Conservation (phyloP, 2,797 vertebrate species). For the Acanthurus tractus region DNA sequence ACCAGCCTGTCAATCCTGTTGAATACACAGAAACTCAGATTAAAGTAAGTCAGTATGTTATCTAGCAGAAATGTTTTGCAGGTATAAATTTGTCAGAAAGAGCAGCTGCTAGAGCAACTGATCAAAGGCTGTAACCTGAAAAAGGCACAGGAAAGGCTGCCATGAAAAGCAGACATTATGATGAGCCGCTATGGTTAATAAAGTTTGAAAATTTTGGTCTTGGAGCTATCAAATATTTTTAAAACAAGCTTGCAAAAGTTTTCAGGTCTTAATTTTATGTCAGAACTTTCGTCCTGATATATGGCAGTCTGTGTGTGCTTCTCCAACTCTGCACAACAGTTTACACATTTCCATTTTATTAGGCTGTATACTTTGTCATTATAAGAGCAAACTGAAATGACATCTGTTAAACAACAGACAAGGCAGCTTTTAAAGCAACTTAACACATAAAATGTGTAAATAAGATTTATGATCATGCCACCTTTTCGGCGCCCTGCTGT, state of each 20-base stretch:
- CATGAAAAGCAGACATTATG: neutral
- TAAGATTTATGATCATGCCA: conserved; percentile 31
- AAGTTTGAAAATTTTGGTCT: neutral
- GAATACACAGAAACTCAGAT: neutral
- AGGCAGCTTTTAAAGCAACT: conserved; percentile 35
- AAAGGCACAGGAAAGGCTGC: neutral
- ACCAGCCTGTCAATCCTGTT: neutral
- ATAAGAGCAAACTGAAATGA: conserved; percentile 21
- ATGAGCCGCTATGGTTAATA: neutral
- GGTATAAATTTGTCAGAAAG: neutral
- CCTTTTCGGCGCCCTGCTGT: conserved; percentile 28
- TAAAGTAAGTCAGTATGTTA: neutral
- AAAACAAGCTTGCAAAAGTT: neutral
- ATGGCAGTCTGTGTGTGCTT: neutral
- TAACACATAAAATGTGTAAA: conserved; percentile 47
- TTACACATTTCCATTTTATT: conserved; percentile 38
- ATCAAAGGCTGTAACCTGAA: neutral
- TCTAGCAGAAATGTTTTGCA: neutral
- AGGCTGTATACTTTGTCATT: neutral
- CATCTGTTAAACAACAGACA: conserved; percentile 37
- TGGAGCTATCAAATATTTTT: neutral
- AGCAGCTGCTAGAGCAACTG: neutral
- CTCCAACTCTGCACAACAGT: neutral
- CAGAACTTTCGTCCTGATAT: neutral
- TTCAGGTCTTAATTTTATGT: neutral